phyloP scores from a whole-genome alignment of 2,113 vertebrate genomes.

The Brachypteracias leptosomus region DNA sequence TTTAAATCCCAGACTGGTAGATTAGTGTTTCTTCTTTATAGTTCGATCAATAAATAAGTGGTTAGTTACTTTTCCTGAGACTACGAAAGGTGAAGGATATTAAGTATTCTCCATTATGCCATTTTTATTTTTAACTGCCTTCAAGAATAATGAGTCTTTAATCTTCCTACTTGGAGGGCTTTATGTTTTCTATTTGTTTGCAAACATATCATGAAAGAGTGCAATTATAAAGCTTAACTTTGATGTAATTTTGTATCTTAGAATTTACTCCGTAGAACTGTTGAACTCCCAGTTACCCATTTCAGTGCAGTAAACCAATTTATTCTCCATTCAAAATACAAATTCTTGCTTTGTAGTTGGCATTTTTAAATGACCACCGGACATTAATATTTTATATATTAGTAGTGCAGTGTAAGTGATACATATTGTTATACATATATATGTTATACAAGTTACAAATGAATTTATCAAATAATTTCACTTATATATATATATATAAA shows the following conservation, averaged over 20 bases:
- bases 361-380: background rate
- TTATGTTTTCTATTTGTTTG: conserved; percentile 42
- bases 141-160: background rate
- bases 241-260: background rate
- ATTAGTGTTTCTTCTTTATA: background rate
- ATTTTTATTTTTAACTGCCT: background rate
- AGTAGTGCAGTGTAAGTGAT: background rate
- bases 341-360: background rate
- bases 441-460: background rate
- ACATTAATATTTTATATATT: background rate
- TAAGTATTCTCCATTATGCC: background rate
- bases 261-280: background rate
- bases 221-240: conserved; percentile 13
- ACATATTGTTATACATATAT: background rate
- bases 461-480: background rate
- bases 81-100: background rate
- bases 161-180: background rate
- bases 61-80: background rate
- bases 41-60: background rate
- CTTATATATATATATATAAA: background rate
- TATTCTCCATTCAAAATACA: conserved; percentile 3
- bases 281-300: background rate
- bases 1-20: background rate
- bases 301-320: background rate
- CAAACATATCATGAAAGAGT: background rate